phyloP scores from a whole-genome alignment of 2,888 invertebrate genomes.

The Megamerina dolium region DNA sequence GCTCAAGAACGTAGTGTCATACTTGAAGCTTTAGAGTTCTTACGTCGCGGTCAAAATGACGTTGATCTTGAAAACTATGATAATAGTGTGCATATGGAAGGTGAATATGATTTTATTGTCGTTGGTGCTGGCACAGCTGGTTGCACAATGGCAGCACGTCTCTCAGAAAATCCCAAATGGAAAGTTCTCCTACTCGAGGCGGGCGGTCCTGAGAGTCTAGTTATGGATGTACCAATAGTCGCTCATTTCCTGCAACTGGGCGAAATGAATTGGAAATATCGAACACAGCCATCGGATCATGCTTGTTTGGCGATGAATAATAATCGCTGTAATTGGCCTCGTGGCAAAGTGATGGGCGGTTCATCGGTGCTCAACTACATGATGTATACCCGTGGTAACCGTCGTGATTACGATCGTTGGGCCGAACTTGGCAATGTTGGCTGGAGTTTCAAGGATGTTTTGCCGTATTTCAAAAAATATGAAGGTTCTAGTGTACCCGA shows the following conservation, averaged over 20 bases:
- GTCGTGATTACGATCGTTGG: constrained; percentile 73
- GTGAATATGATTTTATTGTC: constrained; percentile 68
- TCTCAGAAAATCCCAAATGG: constrained; percentile 65
- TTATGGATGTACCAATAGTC: constrained; percentile 72
- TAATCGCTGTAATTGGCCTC: constrained; percentile 69
- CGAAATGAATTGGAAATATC: constrained; percentile 73
- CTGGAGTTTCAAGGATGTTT: constrained; percentile 67
- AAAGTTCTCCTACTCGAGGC: constrained; percentile 66
- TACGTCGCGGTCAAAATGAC: constrained; percentile 44
- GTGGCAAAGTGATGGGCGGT: constrained; percentile 79
- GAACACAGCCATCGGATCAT: constrained; percentile 66
- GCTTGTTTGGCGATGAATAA: constrained; percentile 72
- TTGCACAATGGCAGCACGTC: constrained; percentile 66
- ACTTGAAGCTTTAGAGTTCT: constrained; percentile 37
- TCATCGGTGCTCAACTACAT: constrained; percentile 74
- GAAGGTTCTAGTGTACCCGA: constrained; percentile 63
- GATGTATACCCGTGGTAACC: constrained; percentile 69
- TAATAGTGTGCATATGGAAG: constrained; percentile 32
- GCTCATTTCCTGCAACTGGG: constrained; percentile 66
- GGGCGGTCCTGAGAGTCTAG: constrained; percentile 61
- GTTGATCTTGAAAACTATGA: constrained; percentile 41
- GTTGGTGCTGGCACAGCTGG: constrained; percentile 79
- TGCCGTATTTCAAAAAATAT: constrained; percentile 72
- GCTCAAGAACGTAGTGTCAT: constrained; percentile 34
- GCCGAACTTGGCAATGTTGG: constrained; percentile 62